Evolutionary conservation across 2,888 invertebrate species (phyloP).

Genomic region (Merodon equestris): DNA sequence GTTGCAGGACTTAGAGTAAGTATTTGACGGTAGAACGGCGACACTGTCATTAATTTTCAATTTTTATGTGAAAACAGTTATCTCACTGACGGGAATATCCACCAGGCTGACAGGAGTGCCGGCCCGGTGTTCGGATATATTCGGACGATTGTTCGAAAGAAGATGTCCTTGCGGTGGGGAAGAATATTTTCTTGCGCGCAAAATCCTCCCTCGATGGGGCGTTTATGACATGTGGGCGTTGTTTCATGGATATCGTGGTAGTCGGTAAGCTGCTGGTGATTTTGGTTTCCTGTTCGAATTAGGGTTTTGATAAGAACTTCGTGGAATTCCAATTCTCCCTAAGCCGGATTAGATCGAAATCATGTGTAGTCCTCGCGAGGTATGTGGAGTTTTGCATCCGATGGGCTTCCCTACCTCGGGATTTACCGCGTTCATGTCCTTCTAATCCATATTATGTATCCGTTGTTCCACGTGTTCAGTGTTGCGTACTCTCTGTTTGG

Average conservation of each 20-base stretch:
- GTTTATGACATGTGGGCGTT: no score
- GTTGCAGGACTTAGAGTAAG: no score
- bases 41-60: conserved; percentile 73
- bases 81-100: conserved; percentile 76
- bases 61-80: conserved; percentile 79
- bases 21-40: no score
- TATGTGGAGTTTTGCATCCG: neutral
- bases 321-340: conserved; percentile 60
- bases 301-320: conserved; percentile 78
- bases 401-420: conserved; percentile 24
- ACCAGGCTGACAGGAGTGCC: conserved; percentile 72
- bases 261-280: conserved; percentile 27
- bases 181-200: conserved; percentile 32
- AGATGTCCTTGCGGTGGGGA: conserved; percentile 11
- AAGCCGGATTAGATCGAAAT: conserved; percentile 63
- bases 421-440: conserved; percentile 4
- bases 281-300: conserved; percentile 76
- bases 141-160: neutral
- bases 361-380: conserved; percentile 1
- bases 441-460: conserved; percentile 45
- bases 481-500: neutral
- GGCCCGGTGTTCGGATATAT: neutral
- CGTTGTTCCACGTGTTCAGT: no score
- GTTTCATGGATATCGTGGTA: neutral
- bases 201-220: conserved; percentile 3